Base-by-base conservation (phyloP, 1,140 invertebrate species). In the Mamestra configurata region DNA sequence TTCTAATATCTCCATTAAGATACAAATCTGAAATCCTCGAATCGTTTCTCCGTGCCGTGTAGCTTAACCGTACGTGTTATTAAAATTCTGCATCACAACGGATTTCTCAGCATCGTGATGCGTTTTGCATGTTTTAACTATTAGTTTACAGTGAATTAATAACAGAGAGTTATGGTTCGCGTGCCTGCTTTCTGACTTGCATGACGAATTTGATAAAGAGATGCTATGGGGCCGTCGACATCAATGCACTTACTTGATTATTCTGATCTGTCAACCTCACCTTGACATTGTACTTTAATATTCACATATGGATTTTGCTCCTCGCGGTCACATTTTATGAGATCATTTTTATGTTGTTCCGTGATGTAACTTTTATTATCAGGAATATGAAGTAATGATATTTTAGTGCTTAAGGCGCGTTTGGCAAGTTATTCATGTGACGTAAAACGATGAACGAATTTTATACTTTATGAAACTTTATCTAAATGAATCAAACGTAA, bases 121-220 rank as follows among this genome's bases (percentile, higher is more conserved):
- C 31, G 37, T 79, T n/a, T 55, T 75, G 49, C 53, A 61, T 51
- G 46, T 61, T 77, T 43, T 53, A 78, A 64, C 40, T 66, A 57
- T 81, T 53, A 78, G 66, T 77, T 75, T 79, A 79, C 64, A 51
- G 72, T 37, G 70, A 77, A 40, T 64, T 83, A 82, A 83, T 82
- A 82, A 82, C 70, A 81, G 82, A 83, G 79, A 82, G 75, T 84
- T 73, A 82, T 82, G 15, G 35, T 35, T 84, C 64, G 84, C 82
- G 82, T 86, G 83, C 78, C 59, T 80, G 70, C 70, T 84, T 84
- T 84, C 77, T 61, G 68, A 53, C 70, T 77, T 85, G 82, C 78
- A 80, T 84, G 77, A 22, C 51, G 64, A 64, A 53, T 79, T 57
- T 43, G 57, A 35, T 64, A 46, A 15, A 13, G 22, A 70, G 40